Percentiles rank a stretch among this genome's conserved stretches.
phyloP scores from a whole-genome alignment of 2,797 vertebrate species.

The Rhinatrema bivittatum region DNA sequence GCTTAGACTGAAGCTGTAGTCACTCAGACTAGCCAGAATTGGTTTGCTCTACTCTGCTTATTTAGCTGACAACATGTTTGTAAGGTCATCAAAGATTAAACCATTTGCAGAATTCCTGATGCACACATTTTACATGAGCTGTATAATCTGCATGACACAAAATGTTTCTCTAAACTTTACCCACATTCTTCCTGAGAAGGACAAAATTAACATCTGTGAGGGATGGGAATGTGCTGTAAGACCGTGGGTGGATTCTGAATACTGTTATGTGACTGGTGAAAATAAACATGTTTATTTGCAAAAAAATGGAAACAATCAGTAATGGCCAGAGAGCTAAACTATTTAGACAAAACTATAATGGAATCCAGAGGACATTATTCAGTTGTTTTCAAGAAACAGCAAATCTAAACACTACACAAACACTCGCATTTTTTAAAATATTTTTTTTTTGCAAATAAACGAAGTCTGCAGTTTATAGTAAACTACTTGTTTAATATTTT shows the following conservation, averaged over 20 bases:
- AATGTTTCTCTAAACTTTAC: constrained; percentile 12
- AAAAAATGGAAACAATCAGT: constrained; percentile 65
- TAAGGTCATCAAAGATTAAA: constrained; percentile 7
- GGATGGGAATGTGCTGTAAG: constrained; percentile 61
- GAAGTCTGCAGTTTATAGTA: too few relatives aligned
- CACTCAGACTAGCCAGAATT: too few relatives aligned
- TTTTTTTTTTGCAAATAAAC: too few relatives aligned
- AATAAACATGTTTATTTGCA: constrained; percentile 61
- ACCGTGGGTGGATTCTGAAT: constrained; percentile 54
- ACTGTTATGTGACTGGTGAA: constrained; percentile 39
- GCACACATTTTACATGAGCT: constrained; percentile 18
- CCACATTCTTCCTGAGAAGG: constrained; percentile 45
- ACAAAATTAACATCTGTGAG: constrained; percentile 64
- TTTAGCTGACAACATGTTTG: constrained; percentile 8
- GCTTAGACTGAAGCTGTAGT: too few relatives aligned
- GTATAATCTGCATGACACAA: constrained; percentile 4
- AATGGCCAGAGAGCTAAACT: constrained; percentile 60
- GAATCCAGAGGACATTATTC: constrained; percentile 45
- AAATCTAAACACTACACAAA: constrained; percentile 26
- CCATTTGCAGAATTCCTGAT: not conserved
- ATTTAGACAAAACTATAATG: constrained; percentile 56
- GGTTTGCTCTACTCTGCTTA: too few relatives aligned
- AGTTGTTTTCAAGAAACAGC: constrained; percentile 34
- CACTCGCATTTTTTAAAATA: constrained; percentile 22
- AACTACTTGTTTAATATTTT: too few relatives aligned